Base-by-base conservation (phyloP, 1,140 invertebrate species). In the Cyphomyrmex costatus region DNA sequence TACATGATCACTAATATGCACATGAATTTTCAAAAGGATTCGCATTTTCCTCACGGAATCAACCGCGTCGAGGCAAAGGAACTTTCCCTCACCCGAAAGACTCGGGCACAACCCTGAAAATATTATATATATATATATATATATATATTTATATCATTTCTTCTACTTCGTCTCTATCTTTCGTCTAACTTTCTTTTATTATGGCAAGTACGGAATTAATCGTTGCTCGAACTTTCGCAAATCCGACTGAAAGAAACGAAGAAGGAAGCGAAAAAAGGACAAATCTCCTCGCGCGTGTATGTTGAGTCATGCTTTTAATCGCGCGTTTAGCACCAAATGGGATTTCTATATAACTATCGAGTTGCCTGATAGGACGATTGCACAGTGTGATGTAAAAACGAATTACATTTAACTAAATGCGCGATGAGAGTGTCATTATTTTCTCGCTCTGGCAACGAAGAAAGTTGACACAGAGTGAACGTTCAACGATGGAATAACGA, bases 91-190 rank as follows among this genome's bases (percentile, higher is more conserved):
- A 42, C 85, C 51, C 70, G 14, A 66, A 79, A 27, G 60, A 80
- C 10, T 78, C 63, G 33, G 36, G 58, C 56, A 46, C 21, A 49
- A 78, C 21, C 21, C 56, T 56, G 33, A 74, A 46, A 78, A 76
- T 77, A 83, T 85, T 90, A 90, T 91, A 56, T 90, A 90, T 91
- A 56, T 90, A 90, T 91, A 56, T 90, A 90, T 91, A 56, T 90
- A 90, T 90, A 90, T 91, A 56, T 90, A 90, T 91, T 49, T 90
- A 90, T 80, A 90, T 82, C 49, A 30, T 63, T 60, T n/a, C 56
- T 16, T 53, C 58, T 36, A 76, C 42, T 76, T 84, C 42, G 53
- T 19, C 8, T 36, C 53, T 85, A 71, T 14, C 53, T 77, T 68
- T 73, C 53, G 65, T 33, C 46, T 84, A 85, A 73, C 30, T 66